Evolutionary conservation across 2,888 invertebrate genomes (phyloP).

Genomic region (Ormyrus pomaceus): DNA sequence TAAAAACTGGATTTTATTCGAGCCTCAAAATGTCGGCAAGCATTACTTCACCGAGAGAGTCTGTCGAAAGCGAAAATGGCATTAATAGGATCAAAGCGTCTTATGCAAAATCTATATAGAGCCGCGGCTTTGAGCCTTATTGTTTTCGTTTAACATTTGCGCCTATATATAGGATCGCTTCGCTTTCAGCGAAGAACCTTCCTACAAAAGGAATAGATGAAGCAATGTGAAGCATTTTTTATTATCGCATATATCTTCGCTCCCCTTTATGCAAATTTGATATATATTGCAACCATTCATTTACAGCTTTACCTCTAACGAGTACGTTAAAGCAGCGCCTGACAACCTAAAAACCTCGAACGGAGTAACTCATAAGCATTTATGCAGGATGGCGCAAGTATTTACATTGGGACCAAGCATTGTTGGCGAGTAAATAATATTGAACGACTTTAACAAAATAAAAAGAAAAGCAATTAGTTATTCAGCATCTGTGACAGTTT

Average conservation of each 20-base stretch:
- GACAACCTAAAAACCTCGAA: slow-evolving; percentile 14
- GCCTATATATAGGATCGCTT: neutral
- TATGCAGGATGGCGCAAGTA: neutral
- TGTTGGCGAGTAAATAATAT: no score
- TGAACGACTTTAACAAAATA: no score
- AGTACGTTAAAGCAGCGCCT: neutral
- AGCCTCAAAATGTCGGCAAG: no score
- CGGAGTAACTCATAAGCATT: slow-evolving; percentile 8
- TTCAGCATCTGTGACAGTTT: no score
- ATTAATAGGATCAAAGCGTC: no score
- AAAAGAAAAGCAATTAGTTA: no score
- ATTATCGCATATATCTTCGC: neutral
- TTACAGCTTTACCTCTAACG: neutral
- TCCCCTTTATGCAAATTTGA: slow-evolving; percentile 4
- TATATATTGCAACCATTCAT: slow-evolving; percentile 4
- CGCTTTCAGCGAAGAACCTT: neutral
- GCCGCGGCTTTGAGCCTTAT: neutral
- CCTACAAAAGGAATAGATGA: neutral
- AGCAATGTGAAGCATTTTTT: neutral
- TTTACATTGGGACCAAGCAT: neutral
- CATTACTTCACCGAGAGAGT: no score
- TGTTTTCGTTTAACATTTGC: neutral
- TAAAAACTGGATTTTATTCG: no score
- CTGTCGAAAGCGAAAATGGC: no score
- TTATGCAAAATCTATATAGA: no score